phyloP scores from a whole-genome alignment of 2,113 vertebrate species.

The Sarotherodon lohbergeri region DNA sequence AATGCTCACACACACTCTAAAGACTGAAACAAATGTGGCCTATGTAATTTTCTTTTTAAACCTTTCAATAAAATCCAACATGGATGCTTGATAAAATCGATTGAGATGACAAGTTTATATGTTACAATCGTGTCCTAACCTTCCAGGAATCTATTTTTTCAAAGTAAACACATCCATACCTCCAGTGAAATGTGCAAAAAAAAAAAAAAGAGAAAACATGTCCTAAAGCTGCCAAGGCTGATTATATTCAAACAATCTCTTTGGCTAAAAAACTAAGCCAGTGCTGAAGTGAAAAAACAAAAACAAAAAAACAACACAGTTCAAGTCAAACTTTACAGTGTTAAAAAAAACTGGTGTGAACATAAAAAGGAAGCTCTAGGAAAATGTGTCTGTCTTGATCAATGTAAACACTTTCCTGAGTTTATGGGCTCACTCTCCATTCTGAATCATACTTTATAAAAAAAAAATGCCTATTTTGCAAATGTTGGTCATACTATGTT shows the following conservation, averaged over 20 bases:
- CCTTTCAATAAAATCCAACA: not conserved
- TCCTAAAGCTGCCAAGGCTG: not conserved
- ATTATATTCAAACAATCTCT: not conserved
- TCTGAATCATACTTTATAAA: not conserved
- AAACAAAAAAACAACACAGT: not conserved
- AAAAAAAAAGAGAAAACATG: not conserved
- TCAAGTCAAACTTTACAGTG: not conserved
- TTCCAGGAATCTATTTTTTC: not conserved
- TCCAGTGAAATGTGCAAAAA: not conserved
- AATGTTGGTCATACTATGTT: not conserved
- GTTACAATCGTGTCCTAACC: not conserved
- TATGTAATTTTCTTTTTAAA: not conserved
- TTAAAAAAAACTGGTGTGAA: not conserved
- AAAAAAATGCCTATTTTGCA: not conserved
- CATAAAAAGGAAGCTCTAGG: not conserved
- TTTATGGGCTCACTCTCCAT: not conserved
- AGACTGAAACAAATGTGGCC: not conserved
- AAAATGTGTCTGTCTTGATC: not conserved
- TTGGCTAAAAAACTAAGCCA: not conserved
- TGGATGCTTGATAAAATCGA: not conserved
- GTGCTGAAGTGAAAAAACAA: not conserved
- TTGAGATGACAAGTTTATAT: not conserved
- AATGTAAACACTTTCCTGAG: not conserved
- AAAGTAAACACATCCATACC: not conserved
- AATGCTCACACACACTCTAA: not conserved